Evolutionary conservation across 2,797 vertebrate species (phyloP), one percentile per base, ranked within the genome.

Genomic region (Arrhamphus sclerolepis): DNA sequence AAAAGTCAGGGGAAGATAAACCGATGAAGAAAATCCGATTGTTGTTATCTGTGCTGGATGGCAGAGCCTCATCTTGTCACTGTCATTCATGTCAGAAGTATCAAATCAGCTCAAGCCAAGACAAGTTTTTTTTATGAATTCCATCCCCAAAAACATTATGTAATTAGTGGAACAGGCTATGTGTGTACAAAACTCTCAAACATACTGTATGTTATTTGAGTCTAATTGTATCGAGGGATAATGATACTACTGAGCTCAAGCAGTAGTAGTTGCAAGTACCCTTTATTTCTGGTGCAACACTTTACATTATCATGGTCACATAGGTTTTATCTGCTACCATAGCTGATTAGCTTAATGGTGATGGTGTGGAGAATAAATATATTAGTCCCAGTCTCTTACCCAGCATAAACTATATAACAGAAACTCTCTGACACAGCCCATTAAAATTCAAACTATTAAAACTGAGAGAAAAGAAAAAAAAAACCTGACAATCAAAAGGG

Each of bases 401-500:
- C 72, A 76, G 62, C 68, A 72, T 70, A 72, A 72, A 80, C 80
- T 77, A 83, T 70, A 60, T 84, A 73, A 81, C 80, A 89, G 73
- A 79, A 85, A 77, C 79, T 78, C 66, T 51, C 62, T 61, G 58
- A 77, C 66, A 67, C 63, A 73, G 42, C 50, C 62, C 64, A 85
- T 89, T 88, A 81, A 82, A 86, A 89, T 89, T 90, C 80, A 86
- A 82, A n/a, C n/a, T n/a, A n/a, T n/a, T 89, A 66, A 88, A 83
- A 83, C 63, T 75, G 51, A 61, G 77, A 65, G 73, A 72, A 69
- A 58, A 68, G 62, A 59, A 46, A 61, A 26, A 38, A 47, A 26
- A 20, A 16, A 66, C n/a, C 48, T 89, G 85, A 89, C 79, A 90
- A 90, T 90, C 87, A 77, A 85, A 84, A 80, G 54, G 62, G 68